A percentile compares a stretch with the other conserved stretches of the same genome.
phyloP scores from a whole-genome alignment of 2,113 vertebrate genomes.

The Urocynchramus pylzowi region DNA sequence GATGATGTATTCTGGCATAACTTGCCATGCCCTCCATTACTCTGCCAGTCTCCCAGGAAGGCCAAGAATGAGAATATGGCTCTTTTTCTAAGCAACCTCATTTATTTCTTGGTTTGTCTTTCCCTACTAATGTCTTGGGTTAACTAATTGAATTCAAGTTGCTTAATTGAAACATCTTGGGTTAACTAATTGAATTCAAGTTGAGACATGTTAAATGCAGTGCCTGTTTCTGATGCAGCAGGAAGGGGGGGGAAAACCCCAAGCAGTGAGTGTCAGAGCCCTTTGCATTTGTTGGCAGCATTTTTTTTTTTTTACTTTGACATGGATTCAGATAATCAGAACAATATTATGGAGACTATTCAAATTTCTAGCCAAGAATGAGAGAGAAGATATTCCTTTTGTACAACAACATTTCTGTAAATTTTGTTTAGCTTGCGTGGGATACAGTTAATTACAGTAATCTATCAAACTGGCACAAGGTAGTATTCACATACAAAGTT shows the following conservation, averaged over 20 bases:
- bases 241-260: rapidly evolving
- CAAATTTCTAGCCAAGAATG: constrained; percentile 35
- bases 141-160: constrained; percentile 67
- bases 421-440: constrained; percentile 77
- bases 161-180: constrained; percentile 67
- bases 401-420: constrained; percentile 70
- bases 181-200: constrained; percentile 68
- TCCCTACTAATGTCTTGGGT: constrained; percentile 11
- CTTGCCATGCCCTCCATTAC: background rate
- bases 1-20: background rate
- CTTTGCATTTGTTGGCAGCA: background rate
- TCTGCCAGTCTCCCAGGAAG: background rate
- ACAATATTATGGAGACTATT: constrained; percentile 16
- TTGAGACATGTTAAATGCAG: constrained; percentile 32
- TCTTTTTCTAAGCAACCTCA: constrained; percentile 5
- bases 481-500: constrained; percentile 71
- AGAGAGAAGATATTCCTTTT: constrained; percentile 56
- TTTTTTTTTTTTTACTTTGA: background rate
- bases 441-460: constrained; percentile 82
- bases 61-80: background rate
- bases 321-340: background rate
- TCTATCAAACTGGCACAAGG: constrained; percentile 82
- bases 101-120: constrained; percentile 9
- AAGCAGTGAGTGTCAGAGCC: background rate
- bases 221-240: background rate